phyloP scores from a whole-genome alignment of 2,888 invertebrate genomes.

The Limenitis camilla region DNA sequence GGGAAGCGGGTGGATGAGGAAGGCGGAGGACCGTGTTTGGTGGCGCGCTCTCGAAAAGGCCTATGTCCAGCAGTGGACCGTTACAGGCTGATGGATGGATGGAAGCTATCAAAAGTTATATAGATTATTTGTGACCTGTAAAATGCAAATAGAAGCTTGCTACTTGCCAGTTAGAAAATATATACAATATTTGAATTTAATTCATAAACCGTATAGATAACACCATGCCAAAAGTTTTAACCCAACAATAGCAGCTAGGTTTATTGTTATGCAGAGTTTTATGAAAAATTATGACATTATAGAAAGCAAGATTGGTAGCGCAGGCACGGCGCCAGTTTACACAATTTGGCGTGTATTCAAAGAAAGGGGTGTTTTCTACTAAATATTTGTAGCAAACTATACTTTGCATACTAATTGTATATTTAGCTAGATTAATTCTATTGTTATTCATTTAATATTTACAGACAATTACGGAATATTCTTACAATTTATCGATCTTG shows the following conservation, averaged over 20 bases:
- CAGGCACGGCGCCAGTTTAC: constrained; percentile 31
- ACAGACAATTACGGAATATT: no score
- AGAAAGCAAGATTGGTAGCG: constrained; percentile 28
- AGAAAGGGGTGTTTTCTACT: constrained; percentile 22
- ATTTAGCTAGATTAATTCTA: constrained; percentile 3
- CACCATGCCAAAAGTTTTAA: constrained; percentile 3
- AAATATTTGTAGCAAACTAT: constrained; percentile 11
- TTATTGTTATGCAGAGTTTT: constrained; percentile 24
- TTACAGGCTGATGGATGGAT: no score
- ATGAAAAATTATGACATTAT: constrained; percentile 30
- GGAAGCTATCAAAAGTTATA: no score
- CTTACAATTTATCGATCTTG: no score
- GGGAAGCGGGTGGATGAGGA: no score
- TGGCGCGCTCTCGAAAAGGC: no score
- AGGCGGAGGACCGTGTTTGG: no score
- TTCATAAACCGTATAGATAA: not conserved
- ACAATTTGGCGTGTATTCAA: constrained; percentile 32
- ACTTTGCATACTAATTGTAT: constrained; percentile 17
- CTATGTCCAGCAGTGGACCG: no score
- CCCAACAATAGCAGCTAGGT: constrained; percentile 17
- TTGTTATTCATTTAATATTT: no score
- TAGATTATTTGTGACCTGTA: no score
- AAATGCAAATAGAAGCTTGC: no score
- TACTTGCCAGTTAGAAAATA: no score
- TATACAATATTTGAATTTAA: not conserved